Evolutionary conservation across 1,140 invertebrate species (phyloP), one percentile per base, ranked within the genome.

Genomic region (Orius laevigatus): DNA sequence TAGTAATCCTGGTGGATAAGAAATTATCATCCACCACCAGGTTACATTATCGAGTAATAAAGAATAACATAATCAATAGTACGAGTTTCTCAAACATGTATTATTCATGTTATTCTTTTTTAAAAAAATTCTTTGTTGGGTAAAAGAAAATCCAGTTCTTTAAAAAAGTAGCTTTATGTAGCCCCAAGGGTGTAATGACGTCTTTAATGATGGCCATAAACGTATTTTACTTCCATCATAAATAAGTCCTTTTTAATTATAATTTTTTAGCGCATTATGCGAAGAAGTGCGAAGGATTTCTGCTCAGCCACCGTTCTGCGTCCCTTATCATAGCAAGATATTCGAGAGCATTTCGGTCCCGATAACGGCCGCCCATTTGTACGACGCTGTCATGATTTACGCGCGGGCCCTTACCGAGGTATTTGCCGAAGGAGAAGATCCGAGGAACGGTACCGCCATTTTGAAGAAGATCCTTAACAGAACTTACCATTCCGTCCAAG

Each of bases 381-480:
- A 88, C 58, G 88, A 92, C 58, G 86, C 84, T 0, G 84, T 93
- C 0, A 76, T 79, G 64, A 73, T 92, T 46, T 91, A 90, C 65
- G 85, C 85, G 0, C 64, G 74, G 36, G 87, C 85, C 0, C 67
- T 87, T 3, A 77, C 81, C 0, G 75, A 84, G 51, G 66, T 80
- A 2, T 66, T 91, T 40, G 55, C 68, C 6, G 69, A 72, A 11
- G 71, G 75, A 9, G 71, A 75, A 15, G 73, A 83, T 54, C 75
- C 80, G 0, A 73, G 75, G 32, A 78, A 87, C 60, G 84, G 84
- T 6, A 75, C 73, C 1, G 70, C 71, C 1, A 71, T 89, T 20
- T 71, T 87, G 57, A 68, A 74, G 16, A 66, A 70, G 5, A 79
- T 89, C 4, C 62, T 78, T 12, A 81, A 81, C 40, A 70, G 75